Percentiles rank a stretch among this genome's conserved stretches.
Evolutionary conservation across 2,888 invertebrate species (phyloP).

Genomic region (Phengaris arion): DNA sequence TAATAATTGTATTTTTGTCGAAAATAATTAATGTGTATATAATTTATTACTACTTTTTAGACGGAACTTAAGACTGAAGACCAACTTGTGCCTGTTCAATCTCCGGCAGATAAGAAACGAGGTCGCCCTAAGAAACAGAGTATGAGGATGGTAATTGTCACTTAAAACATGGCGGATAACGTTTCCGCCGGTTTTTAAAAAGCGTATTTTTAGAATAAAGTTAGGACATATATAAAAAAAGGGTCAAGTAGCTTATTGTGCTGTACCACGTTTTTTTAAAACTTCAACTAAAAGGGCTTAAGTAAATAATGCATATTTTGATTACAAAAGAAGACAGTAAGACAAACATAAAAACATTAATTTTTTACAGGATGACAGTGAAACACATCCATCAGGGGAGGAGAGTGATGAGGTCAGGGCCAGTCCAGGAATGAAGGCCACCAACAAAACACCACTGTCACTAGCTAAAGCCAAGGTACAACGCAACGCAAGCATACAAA

Average conservation of each 20-base stretch:
- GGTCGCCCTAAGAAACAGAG: slow-evolving; percentile 63
- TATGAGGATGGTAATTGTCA: slow-evolving; percentile 46
- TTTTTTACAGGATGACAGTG: slow-evolving; percentile 62
- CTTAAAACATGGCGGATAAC: not conserved
- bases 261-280: no score
- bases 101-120: slow-evolving; percentile 53
- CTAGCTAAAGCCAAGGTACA: slow-evolving; percentile 51
- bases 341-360: not conserved
- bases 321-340: not conserved
- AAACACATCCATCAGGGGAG: slow-evolving; percentile 67
- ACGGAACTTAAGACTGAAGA: slow-evolving; percentile 71
- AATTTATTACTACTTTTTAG: slow-evolving; percentile 43
- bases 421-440: slow-evolving; percentile 49
- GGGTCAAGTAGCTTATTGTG: no score
- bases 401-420: slow-evolving; percentile 64
- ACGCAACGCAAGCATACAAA: no score
- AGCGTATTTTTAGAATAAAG: no score
- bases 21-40: no score
- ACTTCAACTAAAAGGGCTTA: no score
- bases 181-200: no score
- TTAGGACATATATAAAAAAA: no score
- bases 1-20: no score
- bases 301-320: no score
- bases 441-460: slow-evolving; percentile 52
- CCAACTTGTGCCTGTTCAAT: slow-evolving; percentile 65